Evolutionary conservation across 2,113 vertebrate species (phyloP).

Genomic region (Sakesphorus luctuosus): DNA sequence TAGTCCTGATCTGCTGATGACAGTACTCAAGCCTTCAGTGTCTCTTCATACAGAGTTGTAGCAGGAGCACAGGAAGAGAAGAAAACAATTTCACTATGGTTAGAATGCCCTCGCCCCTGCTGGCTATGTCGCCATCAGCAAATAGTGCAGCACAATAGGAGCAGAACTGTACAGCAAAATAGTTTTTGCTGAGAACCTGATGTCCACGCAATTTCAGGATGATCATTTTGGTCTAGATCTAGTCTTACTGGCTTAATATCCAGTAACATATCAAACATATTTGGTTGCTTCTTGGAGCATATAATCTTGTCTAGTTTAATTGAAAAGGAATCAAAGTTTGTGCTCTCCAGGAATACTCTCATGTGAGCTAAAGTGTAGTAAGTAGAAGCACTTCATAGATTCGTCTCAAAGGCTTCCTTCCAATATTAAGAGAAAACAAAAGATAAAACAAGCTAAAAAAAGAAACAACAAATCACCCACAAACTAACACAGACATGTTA

Average conservation of each 20-base stretch:
- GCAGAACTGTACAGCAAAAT: neutral
- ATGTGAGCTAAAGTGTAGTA: neutral
- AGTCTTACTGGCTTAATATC: neutral
- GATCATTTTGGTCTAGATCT: neutral
- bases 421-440: neutral
- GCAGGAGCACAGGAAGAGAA: neutral
- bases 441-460: neutral
- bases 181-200: neutral
- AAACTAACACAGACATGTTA: neutral
- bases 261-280: neutral
- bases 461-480: neutral
- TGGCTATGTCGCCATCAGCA: conserved; percentile 8
- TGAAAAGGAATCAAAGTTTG: neutral
- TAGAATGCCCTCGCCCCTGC: neutral
- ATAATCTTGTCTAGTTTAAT: neutral
- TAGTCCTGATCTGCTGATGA: neutral
- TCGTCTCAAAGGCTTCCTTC: neutral
- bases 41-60: neutral
- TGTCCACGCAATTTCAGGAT: neutral
- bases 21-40: neutral
- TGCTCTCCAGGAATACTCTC: neutral
- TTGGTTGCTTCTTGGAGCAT: neutral
- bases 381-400: neutral
- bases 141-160: neutral
- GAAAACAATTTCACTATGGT: neutral